These are phyloP conservation scores for Limnodromus scolopaceus DNA, from an alignment of 2,797 vertebrate genomes.

Conservation along the genomic window DNA sequence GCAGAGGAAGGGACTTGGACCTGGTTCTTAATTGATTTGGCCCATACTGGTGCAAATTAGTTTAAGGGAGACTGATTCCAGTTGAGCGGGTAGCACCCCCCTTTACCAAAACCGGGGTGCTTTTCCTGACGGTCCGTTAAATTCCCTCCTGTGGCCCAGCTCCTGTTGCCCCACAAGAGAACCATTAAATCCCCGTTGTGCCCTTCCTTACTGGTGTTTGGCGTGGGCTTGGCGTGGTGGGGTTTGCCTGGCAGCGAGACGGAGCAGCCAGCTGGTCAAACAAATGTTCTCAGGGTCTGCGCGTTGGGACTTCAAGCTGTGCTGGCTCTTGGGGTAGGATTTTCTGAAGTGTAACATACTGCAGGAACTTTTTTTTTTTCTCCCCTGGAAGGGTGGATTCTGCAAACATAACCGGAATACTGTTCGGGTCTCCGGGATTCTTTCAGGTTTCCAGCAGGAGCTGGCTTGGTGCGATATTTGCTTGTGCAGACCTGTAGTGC, in stretches of 20 bases:
- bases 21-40: not conserved
- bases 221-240: not conserved
- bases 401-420: not conserved
- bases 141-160: not conserved
- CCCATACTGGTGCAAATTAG: fast-evolving
- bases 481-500: constrained; percentile 59
- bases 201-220: not conserved
- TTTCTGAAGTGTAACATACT: not conserved
- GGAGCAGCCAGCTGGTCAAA: constrained; percentile 44
- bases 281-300: constrained; percentile 27
- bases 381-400: not conserved
- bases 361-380: not conserved
- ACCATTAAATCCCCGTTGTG: not conserved
- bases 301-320: constrained; percentile 52
- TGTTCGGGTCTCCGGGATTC: not conserved
- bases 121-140: not conserved
- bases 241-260: not conserved
- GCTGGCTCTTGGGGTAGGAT: constrained; percentile 47
- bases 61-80: fast-evolving
- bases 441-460: not conserved
- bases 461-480: not conserved
- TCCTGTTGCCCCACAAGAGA: not conserved
- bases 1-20: not conserved
- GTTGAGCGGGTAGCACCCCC: not conserved
- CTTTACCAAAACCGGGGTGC: fast-evolving